These are phyloP conservation scores for Cantharis rufa DNA, from an alignment of 2,888 invertebrate genomes.

Conservation along the genomic window DNA sequence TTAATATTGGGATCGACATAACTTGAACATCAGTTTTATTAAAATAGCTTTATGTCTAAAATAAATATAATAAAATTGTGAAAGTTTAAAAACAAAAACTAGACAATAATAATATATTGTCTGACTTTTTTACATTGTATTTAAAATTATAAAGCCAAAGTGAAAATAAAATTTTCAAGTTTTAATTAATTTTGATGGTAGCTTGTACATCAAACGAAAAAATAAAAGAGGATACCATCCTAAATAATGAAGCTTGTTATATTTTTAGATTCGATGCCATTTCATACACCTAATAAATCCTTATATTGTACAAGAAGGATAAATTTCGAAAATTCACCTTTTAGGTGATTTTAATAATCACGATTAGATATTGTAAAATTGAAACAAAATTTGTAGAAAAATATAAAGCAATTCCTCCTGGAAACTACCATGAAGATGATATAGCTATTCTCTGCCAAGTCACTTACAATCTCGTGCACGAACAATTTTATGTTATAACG, in stretches of 20 bases:
- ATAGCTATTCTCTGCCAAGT: background rate
- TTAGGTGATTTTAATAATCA: background rate
- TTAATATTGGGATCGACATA: background rate
- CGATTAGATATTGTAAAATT: background rate
- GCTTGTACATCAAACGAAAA: background rate
- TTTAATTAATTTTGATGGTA: background rate
- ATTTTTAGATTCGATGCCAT: background rate
- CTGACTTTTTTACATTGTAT: background rate
- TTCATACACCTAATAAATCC: background rate
- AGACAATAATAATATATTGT: background rate
- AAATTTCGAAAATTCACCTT: background rate
- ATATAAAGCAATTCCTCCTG: background rate
- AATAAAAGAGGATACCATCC: background rate
- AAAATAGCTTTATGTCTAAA: background rate
- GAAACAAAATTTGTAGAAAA: background rate
- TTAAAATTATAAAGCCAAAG: background rate
- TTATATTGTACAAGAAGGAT: background rate
- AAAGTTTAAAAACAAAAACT: background rate
- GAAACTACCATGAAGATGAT: background rate
- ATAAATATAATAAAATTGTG: background rate
- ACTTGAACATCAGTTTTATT: background rate
- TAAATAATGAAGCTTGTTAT: background rate
- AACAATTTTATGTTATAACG: background rate
- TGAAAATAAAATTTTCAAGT: background rate
- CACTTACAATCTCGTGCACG: background rate